Conservation (phyloP, 2,888 invertebrate genomes). For the Euplexia lucipara region DNA sequence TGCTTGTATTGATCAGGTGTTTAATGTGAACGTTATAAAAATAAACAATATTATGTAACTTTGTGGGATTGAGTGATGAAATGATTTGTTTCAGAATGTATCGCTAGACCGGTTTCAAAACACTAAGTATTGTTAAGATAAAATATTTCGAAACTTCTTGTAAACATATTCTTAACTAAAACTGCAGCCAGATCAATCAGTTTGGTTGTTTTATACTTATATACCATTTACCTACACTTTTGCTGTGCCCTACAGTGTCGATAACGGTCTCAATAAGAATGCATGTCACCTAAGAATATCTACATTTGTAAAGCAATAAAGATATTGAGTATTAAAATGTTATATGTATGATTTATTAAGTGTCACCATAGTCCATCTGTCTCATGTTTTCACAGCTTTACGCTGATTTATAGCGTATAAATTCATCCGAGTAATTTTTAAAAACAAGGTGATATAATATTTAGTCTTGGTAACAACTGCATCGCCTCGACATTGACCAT, state of each 20-base stretch:
- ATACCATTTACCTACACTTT: neutral
- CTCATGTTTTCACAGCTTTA: neutral
- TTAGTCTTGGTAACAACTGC: constrained; percentile 28
- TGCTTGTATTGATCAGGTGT: constrained; percentile 18
- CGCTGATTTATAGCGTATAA: neutral
- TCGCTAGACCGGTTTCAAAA: neutral
- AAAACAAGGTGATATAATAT: constrained; percentile 1
- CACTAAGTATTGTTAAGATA: constrained; percentile 2
- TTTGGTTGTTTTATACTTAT: neutral
- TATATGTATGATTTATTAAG: neutral
- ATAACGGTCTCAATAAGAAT: too few relatives aligned
- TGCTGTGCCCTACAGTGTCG: too few relatives aligned
- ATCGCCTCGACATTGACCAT: constrained; percentile 42
- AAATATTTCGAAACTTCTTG: constrained; percentile 5
- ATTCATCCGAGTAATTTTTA: neutral
- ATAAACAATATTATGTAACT: constrained; percentile 8
- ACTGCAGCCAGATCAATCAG: neutral
- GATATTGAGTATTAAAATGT: too few relatives aligned
- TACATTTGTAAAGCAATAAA: too few relatives aligned
- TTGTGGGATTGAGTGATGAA: constrained; percentile 12
- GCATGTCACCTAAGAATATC: too few relatives aligned
- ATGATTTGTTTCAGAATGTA: constrained; percentile 3
- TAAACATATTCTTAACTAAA: too few relatives aligned
- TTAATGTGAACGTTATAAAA: constrained; percentile 4
- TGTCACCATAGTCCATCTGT: neutral